phyloP scores from a whole-genome alignment of 2,113 vertebrate genomes.

The Ceyx cyanopectus region DNA sequence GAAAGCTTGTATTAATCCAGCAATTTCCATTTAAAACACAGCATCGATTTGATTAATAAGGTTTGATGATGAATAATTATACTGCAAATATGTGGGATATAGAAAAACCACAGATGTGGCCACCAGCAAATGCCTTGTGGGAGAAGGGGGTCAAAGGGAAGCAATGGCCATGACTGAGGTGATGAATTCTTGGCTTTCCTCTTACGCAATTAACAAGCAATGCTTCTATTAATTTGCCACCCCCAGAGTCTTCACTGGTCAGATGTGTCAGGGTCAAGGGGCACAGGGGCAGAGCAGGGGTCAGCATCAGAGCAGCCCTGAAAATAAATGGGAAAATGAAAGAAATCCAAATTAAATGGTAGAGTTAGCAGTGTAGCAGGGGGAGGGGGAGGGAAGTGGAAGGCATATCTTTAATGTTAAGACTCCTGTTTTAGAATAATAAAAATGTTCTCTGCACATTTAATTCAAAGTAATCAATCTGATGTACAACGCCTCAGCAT shows the following conservation, averaged over 20 bases:
- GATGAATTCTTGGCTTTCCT: slow-evolving; percentile 98
- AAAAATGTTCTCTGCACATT: slow-evolving; percentile 88
- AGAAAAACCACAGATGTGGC: slow-evolving; percentile 97
- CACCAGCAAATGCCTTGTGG: slow-evolving; percentile 93
- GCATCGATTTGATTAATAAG: slow-evolving; percentile 99
- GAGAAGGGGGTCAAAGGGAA: slow-evolving; percentile 96
- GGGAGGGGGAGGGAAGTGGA: not conserved
- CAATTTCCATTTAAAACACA: slow-evolving; percentile 99
- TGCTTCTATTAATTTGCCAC: slow-evolving; percentile 98
- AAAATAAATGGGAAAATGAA: slow-evolving; percentile 80
- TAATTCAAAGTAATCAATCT: slow-evolving; percentile 97
- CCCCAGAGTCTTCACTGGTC: slow-evolving; percentile 97
- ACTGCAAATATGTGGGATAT: slow-evolving; percentile 89
- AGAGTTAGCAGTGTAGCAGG: slow-evolving; percentile 30
- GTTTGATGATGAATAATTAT: slow-evolving; percentile 99
- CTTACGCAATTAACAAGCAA: slow-evolving; percentile 99
- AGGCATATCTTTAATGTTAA: slow-evolving; percentile 76
- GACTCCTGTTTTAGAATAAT: slow-evolving; percentile 81
- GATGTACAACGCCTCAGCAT: slow-evolving; percentile 86
- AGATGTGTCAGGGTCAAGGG: slow-evolving; percentile 97
- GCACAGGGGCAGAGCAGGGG: slow-evolving; percentile 92
- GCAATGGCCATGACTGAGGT: slow-evolving; percentile 99
- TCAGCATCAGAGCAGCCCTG: slow-evolving; percentile 87
- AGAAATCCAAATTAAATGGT: slow-evolving; percentile 80
- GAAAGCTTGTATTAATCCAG: slow-evolving; percentile 99